Base-by-base conservation (phyloP, 2,797 vertebrate species). In the Petrocephalus sullivani region DNA sequence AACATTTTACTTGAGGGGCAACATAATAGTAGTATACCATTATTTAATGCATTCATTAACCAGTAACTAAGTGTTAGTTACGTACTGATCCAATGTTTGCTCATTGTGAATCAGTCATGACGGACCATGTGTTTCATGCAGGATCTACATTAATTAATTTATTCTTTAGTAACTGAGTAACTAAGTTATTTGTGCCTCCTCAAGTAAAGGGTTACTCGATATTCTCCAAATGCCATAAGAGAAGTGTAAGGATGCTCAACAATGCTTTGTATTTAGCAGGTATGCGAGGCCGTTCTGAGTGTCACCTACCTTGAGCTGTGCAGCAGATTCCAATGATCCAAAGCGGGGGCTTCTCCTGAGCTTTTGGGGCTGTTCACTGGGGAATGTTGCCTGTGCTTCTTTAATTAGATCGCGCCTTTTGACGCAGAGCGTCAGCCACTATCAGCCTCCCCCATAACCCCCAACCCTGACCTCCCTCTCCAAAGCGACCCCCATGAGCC, bases 311-410 rank as follows among this genome's bases (percentile, higher is more conserved):
- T 85, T n/a, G 88, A 75, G 28, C 75, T 49, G 37, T 19, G 89
- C 87, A 46, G 3, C 21, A 90, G 92, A 93, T 91, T 89, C 88
- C 61, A 12, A 86, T 33, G 89, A 90, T 46, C 57, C 56, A 21
- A 37, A 21, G 49, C 90, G 89, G 89, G 71, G 23, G 28, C 3
- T 91, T 33, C 64, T 88, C 92, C 89, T 89, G 90, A 93, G 91
- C 93, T 91, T 90, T 91, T 89, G 89, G 87, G 67, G 87, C 83
- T 85, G 86, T 86, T 90, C 4, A 71, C 51, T 64, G 89, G 91
- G 91, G 92, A 94, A 94, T 94, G 93, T 67, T 92, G 93, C 89
- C 90, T 91, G 93, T 92, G 93, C 92, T 90, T 93, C 93, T 93
- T 95, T 95, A 95, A 95, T 95, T 95, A 95, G 95, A 90, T 91